phyloP scores from a whole-genome alignment of 2,888 invertebrate genomes.

The Hydropsyche betteni region DNA sequence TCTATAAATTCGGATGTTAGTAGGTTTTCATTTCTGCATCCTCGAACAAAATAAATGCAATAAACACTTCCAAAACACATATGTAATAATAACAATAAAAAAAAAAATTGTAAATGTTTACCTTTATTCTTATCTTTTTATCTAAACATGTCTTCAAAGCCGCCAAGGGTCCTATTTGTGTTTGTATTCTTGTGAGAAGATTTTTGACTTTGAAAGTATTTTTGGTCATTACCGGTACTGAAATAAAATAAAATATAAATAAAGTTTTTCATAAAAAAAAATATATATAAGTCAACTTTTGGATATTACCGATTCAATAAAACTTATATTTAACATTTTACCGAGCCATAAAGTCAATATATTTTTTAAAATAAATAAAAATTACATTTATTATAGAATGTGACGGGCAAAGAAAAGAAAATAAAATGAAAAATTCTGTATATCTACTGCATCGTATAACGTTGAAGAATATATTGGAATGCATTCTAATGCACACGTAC shows the following conservation, averaged over 20 bases:
- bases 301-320: too few relatives aligned
- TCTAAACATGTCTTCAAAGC: slow-evolving; percentile 71
- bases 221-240: slow-evolving; percentile 39
- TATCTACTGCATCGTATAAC: neutral
- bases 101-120: slow-evolving; percentile 55
- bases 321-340: too few relatives aligned
- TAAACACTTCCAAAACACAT: too few relatives aligned
- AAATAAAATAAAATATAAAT: slow-evolving; percentile 35
- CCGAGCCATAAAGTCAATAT: too few relatives aligned
- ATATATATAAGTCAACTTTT: too few relatives aligned
- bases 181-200: slow-evolving; percentile 66
- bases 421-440: neutral
- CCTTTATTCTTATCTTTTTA: slow-evolving; percentile 70
- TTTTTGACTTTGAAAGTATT: slow-evolving; percentile 57
- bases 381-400: neutral
- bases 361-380: too few relatives aligned
- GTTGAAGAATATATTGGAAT: slow-evolving; percentile 16
- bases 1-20: too few relatives aligned
- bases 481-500: slow-evolving; percentile 14
- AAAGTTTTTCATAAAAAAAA: too few relatives aligned
- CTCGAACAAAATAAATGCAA: too few relatives aligned
- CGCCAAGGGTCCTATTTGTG: slow-evolving; percentile 69
- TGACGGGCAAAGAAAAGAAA: neutral
- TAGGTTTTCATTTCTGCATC: too few relatives aligned
- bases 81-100: too few relatives aligned